Evolutionary conservation across 53 echinoderm and acorn worm genomes (phyloP).

Genomic region (Patiria pectinifera): DNA sequence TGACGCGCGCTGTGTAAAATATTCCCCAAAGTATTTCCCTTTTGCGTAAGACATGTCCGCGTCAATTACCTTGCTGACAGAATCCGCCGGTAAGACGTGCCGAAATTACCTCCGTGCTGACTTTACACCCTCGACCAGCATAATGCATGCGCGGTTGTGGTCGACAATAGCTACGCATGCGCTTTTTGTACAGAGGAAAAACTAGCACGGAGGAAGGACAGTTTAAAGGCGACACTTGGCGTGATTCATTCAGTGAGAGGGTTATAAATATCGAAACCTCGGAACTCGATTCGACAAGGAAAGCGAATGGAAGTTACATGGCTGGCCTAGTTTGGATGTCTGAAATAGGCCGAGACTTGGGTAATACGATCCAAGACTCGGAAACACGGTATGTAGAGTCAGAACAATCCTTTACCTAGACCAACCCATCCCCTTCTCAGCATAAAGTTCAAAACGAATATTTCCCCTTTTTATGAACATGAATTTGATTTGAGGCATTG

Average conservation of each 20-base stretch:
- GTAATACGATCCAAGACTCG: neutral
- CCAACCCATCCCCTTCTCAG: no score
- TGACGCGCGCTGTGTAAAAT: neutral
- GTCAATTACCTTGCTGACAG: constrained; percentile 3
- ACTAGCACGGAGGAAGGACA: neutral
- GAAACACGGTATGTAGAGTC: neutral
- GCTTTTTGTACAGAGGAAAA: neutral
- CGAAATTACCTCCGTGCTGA: neutral
- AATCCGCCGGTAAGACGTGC: neutral
- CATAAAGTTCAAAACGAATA: no score
- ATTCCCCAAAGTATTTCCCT: constrained; percentile 1
- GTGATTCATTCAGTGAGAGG: neutral
- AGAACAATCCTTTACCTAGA: no score
- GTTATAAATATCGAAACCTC: constrained; percentile 8
- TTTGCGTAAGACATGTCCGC: neutral
- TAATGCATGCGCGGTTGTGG: neutral
- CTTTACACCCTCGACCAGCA: neutral
- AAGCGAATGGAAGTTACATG: neutral
- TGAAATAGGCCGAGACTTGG: neutral
- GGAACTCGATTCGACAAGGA: constrained; percentile 3
- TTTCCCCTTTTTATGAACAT: no score
- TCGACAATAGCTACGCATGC: neutral
- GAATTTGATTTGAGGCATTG: no score
- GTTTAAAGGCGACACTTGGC: neutral
- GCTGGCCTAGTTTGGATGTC: constrained; percentile 42